Evolutionary conservation across 2,113 vertebrate genomes (phyloP).

Genomic region (Loxodonta africana): DNA sequence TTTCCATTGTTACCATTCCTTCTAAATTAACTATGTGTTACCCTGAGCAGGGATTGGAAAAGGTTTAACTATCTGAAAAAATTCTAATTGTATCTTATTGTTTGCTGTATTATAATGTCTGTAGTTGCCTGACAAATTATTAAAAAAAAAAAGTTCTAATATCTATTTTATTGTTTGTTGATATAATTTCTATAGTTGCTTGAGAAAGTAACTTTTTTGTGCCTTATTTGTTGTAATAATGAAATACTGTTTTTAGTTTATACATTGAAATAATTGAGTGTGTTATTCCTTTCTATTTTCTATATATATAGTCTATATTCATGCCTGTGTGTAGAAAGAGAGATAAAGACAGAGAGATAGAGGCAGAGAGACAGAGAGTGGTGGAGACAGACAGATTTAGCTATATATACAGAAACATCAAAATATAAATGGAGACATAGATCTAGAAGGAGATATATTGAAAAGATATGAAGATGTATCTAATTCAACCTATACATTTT

Average conservation of each 20-base stretch:
- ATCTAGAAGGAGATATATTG: accelerated
- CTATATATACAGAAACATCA: background rate
- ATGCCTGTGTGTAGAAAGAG: too few species aligned
- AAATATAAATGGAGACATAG: background rate
- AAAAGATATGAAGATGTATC: background rate
- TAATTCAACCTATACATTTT: constrained; percentile 12
- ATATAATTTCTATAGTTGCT: background rate
- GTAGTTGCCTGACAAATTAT: background rate
- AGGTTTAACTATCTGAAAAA: background rate
- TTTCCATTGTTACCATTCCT: too few species aligned
- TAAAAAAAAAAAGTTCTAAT: background rate
- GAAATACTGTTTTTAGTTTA: background rate
- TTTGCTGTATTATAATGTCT: background rate
- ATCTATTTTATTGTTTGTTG: background rate
- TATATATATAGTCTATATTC: background rate
- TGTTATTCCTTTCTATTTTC: background rate
- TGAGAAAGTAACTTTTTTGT: background rate
- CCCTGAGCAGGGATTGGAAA: background rate
- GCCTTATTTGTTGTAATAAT: background rate
- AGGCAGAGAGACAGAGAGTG: background rate
- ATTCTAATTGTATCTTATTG: background rate
- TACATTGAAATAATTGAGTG: background rate
- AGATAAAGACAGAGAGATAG: too few species aligned
- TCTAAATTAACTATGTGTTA: background rate
- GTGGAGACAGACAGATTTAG: background rate